phyloP scores from a whole-genome alignment of 2,113 vertebrate species.

The Tetrax tetrax region DNA sequence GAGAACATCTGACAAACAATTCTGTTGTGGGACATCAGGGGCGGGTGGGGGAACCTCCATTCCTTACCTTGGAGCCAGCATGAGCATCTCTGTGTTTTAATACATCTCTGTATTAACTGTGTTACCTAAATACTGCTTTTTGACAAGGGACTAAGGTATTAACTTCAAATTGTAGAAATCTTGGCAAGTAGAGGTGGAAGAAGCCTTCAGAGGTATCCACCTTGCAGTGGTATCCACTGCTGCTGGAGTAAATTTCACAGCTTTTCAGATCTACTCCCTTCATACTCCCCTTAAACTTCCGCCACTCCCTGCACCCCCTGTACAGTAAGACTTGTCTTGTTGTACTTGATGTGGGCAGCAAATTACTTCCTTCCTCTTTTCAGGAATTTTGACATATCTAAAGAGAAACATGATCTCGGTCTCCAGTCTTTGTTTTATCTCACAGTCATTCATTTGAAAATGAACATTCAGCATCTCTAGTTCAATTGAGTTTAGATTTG shows the following conservation, averaged over 20 bases:
- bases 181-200: neutral
- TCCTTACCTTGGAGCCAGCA: neutral
- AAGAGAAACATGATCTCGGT: neutral
- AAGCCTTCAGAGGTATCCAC: neutral
- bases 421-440: neutral
- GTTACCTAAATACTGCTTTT: neutral
- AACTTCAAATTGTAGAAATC: neutral
- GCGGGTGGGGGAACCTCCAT: accelerated
- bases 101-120: neutral
- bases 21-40: neutral
- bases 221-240: neutral
- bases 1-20: neutral
- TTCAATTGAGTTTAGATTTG: neutral
- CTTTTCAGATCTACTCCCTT: neutral
- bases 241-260: neutral
- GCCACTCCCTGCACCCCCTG: accelerated
- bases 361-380: neutral
- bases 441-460: neutral
- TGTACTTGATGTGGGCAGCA: neutral
- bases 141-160: neutral
- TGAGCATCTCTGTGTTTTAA: neutral
- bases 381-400: neutral
- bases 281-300: neutral
- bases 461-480: neutral
- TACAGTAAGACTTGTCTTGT: neutral